phyloP scores from a whole-genome alignment of 2,797 vertebrate species.

The Anguilla anguilla region DNA sequence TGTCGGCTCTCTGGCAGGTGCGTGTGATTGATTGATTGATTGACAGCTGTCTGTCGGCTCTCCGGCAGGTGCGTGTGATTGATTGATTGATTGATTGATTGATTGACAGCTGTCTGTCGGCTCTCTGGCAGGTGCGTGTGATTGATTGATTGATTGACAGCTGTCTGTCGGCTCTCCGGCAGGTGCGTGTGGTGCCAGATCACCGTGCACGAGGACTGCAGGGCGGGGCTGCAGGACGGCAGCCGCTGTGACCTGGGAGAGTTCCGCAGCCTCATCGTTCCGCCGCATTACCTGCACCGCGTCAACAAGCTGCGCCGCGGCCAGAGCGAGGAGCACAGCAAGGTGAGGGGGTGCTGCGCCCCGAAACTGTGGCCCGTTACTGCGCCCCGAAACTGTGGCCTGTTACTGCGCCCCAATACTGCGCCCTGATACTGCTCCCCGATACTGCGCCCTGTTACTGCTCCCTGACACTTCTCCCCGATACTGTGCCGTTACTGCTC shows the following conservation, averaged over 20 bases:
- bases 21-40: too few relatives aligned
- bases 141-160: not conserved
- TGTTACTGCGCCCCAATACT: too few relatives aligned
- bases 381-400: too few relatives aligned
- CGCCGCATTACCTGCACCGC: conserved; percentile 84
- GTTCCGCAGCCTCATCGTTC: conserved; percentile 90
- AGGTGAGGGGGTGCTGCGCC: conserved; percentile 65
- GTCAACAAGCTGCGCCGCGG: conserved; percentile 86
- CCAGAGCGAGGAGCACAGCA: conserved; percentile 77
- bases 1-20: too few relatives aligned
- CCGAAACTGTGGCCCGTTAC: not conserved
- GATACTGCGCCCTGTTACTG: too few relatives aligned
- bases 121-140: too few relatives aligned
- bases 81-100: too few relatives aligned
- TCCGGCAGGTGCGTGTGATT: too few relatives aligned
- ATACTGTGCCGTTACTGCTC: too few relatives aligned
- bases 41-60: not conserved
- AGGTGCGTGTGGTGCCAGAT: conserved; percentile 96
- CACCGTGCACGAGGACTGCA: conserved; percentile 91
- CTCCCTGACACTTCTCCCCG: too few relatives aligned
- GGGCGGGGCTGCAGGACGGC: conserved; percentile 65
- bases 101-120: too few relatives aligned
- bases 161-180: not conserved
- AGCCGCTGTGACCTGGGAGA: conserved; percentile 87
- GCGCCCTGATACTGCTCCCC: too few relatives aligned